Conservation (phyloP, 2,888 invertebrate species). For the Cosmorhoe ocellata region DNA sequence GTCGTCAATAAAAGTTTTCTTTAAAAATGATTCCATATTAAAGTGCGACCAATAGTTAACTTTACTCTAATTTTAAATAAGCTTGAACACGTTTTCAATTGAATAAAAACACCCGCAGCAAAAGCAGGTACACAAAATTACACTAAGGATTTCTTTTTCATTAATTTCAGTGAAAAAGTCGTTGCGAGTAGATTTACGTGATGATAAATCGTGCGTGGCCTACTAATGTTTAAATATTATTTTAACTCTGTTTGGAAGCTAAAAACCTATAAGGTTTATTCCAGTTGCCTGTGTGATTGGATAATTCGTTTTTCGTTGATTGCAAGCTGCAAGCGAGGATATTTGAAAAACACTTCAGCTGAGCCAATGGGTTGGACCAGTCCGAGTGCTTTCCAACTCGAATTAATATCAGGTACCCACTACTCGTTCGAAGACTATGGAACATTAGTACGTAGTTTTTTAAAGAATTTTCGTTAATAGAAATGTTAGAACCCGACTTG, state of each 20-base stretch:
- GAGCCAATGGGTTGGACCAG: conserved; percentile 28
- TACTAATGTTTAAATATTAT: conserved; percentile 7
- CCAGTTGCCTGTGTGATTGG: conserved; percentile 11
- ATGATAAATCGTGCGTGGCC: conserved; percentile 7
- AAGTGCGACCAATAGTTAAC: too few relatives aligned
- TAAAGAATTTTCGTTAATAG: neutral
- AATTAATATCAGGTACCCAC: conserved; percentile 25
- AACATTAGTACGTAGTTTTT: too few relatives aligned
- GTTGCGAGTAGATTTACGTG: conserved; percentile 9
- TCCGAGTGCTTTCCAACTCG: conserved; percentile 24
- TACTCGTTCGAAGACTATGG: too few relatives aligned
- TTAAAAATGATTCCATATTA: too few relatives aligned
- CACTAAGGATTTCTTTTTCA: conserved; percentile 2
- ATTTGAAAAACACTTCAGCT: conserved; percentile 35
- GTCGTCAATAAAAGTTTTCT: too few relatives aligned
- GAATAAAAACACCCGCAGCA: neutral
- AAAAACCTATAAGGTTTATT: conserved; percentile 1
- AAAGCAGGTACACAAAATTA: neutral
- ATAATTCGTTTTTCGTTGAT: conserved; percentile 31
- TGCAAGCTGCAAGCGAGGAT: conserved; percentile 33
- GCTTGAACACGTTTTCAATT: too few relatives aligned
- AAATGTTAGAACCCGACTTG: too few relatives aligned
- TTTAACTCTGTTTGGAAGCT: conserved; percentile 3
- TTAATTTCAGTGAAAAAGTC: conserved; percentile 13
- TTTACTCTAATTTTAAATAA: too few relatives aligned